A percentile compares a stretch with the other conserved stretches of the same genome.
These are phyloP conservation scores for Leptinotarsa peninsularis DNA, from an alignment of 2,888 invertebrate genomes.

Conservation along the genomic window DNA sequence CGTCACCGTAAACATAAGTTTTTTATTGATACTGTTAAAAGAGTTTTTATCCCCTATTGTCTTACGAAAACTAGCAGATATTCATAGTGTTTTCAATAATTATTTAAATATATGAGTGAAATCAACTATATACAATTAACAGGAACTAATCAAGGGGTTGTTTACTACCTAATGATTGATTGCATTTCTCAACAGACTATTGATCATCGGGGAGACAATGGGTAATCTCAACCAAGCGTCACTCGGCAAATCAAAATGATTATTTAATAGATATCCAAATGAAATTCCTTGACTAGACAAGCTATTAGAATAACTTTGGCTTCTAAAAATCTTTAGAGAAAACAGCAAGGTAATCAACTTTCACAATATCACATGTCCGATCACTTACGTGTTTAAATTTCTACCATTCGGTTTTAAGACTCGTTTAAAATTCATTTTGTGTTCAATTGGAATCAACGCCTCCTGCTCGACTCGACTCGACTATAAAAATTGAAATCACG, in stretches of 20 bases:
- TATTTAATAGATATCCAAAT: constrained; percentile 1
- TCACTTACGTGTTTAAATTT: constrained; percentile 25
- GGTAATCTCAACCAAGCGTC: background rate
- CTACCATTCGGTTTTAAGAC: constrained; percentile 11
- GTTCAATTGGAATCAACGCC: background rate
- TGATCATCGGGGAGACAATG: background rate
- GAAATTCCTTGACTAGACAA: constrained; percentile 44
- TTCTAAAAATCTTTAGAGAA: constrained; percentile 53
- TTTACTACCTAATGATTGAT: background rate
- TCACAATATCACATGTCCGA: constrained; percentile 54
- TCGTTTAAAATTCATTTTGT: constrained; percentile 3
- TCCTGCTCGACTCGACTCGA: background rate
- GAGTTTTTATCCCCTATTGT: too few species aligned
- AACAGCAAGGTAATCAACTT: constrained; percentile 60
- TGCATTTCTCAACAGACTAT: background rate
- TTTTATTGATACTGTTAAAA: too few species aligned
- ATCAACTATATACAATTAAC: too few species aligned
- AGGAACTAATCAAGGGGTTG: background rate
- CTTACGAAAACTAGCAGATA: too few species aligned
- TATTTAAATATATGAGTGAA: too few species aligned
- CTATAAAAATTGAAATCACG: background rate
- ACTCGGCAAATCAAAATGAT: background rate
- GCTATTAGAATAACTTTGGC: constrained; percentile 44
- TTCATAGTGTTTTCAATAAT: too few species aligned
- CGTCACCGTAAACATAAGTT: too few species aligned